Percentiles rank a stretch among this genome's conserved stretches.
These are phyloP conservation scores for Castor canadensis DNA, from an alignment of 2,113 vertebrate species.

Conservation along the genomic window DNA sequence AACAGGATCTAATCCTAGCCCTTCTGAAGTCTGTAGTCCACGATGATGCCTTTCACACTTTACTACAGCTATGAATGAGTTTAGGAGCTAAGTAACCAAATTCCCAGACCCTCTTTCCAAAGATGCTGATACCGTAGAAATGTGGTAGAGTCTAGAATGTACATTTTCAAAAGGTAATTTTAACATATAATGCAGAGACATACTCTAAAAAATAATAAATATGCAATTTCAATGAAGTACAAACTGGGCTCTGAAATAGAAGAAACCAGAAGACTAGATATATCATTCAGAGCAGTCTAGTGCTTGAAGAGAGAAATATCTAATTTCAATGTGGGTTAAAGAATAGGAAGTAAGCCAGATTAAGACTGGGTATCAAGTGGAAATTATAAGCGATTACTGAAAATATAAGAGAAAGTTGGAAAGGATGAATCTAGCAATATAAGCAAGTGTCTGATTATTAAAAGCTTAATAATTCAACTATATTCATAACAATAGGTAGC, in stretches of 20 bases:
- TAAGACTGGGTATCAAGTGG: no score
- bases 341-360: not conserved
- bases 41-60: not conserved
- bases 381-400: not conserved
- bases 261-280: not conserved
- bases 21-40: not conserved
- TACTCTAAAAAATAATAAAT: not conserved
- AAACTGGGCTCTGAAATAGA: not conserved
- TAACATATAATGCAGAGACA: not conserved
- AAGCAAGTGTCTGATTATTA: not conserved
- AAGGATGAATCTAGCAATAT: not conserved
- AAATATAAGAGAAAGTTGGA: not conserved
- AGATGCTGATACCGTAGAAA: not conserved
- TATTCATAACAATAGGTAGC: not conserved
- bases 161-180: not conserved
- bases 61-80: not conserved
- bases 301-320: not conserved
- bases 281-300: not conserved
- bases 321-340: not conserved
- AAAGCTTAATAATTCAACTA: not conserved
- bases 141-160: not conserved
- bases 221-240: not conserved
- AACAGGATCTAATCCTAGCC: not conserved
- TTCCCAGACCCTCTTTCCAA: not conserved
- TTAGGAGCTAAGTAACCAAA: not conserved